Base-by-base conservation (phyloP, 2,797 vertebrate genomes). In the Pseudochromis fuscus region DNA sequence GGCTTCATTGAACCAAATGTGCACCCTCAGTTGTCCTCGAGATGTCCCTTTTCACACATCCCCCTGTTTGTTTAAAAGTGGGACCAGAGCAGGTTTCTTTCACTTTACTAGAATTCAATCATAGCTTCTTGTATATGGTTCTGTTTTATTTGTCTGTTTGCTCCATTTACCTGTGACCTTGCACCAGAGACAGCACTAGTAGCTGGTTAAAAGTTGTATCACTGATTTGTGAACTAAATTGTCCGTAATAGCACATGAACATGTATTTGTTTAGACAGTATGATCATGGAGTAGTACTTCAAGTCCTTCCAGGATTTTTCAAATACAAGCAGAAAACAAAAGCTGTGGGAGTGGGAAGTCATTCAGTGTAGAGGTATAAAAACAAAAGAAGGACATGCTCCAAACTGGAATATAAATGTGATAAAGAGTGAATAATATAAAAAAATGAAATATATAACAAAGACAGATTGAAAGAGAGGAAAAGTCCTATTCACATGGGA, bases 401-500 rank as follows among this genome's bases (percentile, higher is more conserved):
- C 56, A 64, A 53, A 57, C 18, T 27, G 19, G 50, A 50, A 62
- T 58, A 62, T 37, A 37, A 67, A 33, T 57, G 45, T 68, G 66
- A 79, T 50, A 28, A 61, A 58, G 30, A 40, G 76, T 48, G 50
- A 61, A 69, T n/a, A 51, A 70, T 18, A 27, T 9, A 51, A 42
- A 62, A 56, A 67, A 55, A 38, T 52, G 1, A 77, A 77, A 69
- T 38, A 27, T 46, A 37, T 65, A 58, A 75, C 35, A 77, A 79
- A 79, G 59, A 72, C 23, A 40, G 46, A 70, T 50, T 1, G 30
- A 63, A 57, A 48, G 13, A 60, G n/a, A 23, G 49, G 45, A 63
- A 75, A 69, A 67, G 66, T 74, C 70, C 53, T 31, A 35, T 74
- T 82, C 76, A 60, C 61, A 56, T 24, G 64, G 65, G 80, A 74